Conservation (phyloP, 64 coral and sea anemone genomes). For the Platygyra sinensis region DNA sequence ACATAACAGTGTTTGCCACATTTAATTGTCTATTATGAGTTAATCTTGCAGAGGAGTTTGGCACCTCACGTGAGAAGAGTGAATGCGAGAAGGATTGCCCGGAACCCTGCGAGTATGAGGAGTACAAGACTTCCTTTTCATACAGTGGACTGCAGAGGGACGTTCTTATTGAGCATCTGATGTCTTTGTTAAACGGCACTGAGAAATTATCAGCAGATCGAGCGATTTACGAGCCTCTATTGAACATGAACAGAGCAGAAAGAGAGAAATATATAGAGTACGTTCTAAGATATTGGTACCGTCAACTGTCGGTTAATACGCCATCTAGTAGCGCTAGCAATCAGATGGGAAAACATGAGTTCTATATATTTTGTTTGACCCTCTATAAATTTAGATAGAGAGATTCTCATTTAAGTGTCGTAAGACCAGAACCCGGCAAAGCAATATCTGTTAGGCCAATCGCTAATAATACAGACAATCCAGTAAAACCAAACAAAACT, state of each 20-base stretch:
- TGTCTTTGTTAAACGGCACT: not conserved
- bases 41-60: not conserved
- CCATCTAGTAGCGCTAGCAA: too few species aligned
- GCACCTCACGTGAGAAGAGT: not conserved
- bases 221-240: slow-evolving; percentile 26
- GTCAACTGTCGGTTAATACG: too few species aligned
- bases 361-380: too few species aligned
- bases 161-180: not conserved
- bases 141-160: not conserved
- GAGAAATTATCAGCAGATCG: not conserved
- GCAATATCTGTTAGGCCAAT: not conserved
- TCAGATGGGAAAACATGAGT: too few species aligned
- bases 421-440: not conserved
- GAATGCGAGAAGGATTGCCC: not conserved
- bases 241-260: not conserved
- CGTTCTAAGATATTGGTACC: not conserved
- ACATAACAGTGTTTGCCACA: too few species aligned
- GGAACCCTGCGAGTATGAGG: not conserved
- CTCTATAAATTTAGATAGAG: too few species aligned
- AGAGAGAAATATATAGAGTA: slow-evolving; percentile 18
- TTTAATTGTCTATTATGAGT: not conserved
- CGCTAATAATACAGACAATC: too few species aligned
- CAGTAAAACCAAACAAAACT: too few species aligned
- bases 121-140: slow-evolving; percentile 17
- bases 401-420: too few species aligned